Conservation (phyloP, 2,797 vertebrate genomes). For the Bradypodion ventrale region DNA sequence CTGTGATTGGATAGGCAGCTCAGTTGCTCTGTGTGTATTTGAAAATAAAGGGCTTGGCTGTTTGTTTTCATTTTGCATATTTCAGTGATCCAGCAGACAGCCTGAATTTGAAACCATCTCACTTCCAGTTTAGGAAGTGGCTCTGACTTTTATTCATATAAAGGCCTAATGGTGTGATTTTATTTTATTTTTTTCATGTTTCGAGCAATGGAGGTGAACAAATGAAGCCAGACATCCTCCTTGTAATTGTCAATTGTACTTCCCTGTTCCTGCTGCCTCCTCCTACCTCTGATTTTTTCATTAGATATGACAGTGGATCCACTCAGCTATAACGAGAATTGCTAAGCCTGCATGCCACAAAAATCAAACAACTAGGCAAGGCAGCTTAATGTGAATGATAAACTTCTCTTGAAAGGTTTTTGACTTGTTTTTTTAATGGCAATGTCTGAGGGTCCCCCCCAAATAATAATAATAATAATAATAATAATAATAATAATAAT, state of each 20-base stretch:
- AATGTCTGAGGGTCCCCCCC: no score
- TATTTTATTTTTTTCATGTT: not conserved
- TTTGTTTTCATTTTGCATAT: not conserved
- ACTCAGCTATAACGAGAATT: not conserved
- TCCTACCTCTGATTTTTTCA: not conserved
- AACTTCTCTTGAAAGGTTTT: not conserved
- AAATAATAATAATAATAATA: no score
- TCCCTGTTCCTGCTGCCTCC: no score
- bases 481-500: no score
- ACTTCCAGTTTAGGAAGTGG: not conserved
- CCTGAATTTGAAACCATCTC: not conserved
- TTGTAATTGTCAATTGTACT: not conserved
- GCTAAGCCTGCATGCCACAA: fast-evolving
- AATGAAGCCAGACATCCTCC: fast-evolving
- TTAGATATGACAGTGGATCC: not conserved
- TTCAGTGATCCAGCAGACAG: not conserved
- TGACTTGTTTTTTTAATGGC: not conserved
- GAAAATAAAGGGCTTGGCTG: not conserved
- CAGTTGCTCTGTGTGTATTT: not conserved
- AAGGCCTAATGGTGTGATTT: not conserved
- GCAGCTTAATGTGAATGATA: no score
- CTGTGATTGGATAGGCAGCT: not conserved
- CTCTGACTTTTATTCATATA: not conserved
- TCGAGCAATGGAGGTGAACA: not conserved
- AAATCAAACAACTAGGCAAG: not conserved